Base-by-base conservation (phyloP, 2,888 invertebrate species). In the Scelioninae gen. 2 region DNA sequence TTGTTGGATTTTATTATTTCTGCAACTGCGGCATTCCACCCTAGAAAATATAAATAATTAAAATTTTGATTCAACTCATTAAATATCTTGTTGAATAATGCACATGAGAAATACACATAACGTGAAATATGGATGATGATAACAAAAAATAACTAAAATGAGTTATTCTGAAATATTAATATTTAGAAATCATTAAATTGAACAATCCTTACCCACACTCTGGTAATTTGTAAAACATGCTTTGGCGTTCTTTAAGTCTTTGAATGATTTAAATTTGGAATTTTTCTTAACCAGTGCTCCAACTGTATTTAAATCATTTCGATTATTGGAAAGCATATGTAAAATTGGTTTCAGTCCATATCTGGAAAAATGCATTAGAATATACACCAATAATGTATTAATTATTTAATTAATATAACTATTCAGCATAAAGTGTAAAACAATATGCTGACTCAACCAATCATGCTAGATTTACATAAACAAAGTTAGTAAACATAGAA, bases 201-300 rank as follows among this genome's bases (percentile, higher is more conserved):
- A 31, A 7, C 16, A 37, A 10, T 18, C 18, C 90, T 91, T 90
- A 7, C 92, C 91, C 5, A 92, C 87, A 4, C 94, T 93, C 76
- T 93, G 92, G 81, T 91, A 93, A n/a, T 90, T 90, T 1, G 96
- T 93, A 83, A 96, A 93, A 79, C 94, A 94, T 0, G 93, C 94
- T 39, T 90, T 90, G 76, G 91, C 91, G 7, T 92, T 93, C 84
- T 88, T 87, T 19, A 95, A 85, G 80, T 93, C 93, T 48, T 87
- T 84, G 74, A 95, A 88, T 10, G 85, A 88, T 10, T 86, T 84
- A 55, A 92, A 90, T 19, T 84, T 83, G 0, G 92, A 88, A 78
- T 89, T 87, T 41, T 87, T 89, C 74, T 88, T 90, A 0, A 94
- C 91, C 52, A 95, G 89, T 0, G 93, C 93, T 0, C 92, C 90